Conservation (phyloP, 2,797 vertebrate species). For the Ceryle rudis region DNA sequence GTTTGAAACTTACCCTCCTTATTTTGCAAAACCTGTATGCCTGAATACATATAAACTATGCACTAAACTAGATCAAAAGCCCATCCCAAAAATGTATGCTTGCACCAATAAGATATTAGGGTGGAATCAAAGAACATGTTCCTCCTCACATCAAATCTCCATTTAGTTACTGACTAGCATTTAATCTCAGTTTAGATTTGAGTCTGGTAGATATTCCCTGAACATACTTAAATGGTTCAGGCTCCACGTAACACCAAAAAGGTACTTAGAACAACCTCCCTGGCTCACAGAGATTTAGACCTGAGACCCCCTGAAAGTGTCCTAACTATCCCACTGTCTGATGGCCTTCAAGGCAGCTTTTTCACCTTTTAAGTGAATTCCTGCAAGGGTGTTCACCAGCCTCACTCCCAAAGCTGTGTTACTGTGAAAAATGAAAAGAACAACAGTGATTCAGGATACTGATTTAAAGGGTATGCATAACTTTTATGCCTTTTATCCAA, state of each 20-base stretch:
- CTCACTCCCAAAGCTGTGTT: background rate
- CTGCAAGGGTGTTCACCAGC: background rate
- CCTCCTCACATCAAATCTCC: background rate
- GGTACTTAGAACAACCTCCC: background rate
- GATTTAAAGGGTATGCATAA: background rate
- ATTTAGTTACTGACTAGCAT: background rate
- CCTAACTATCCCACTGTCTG: background rate
- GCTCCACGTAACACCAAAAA: background rate
- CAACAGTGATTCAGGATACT: background rate
- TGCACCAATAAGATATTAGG: background rate
- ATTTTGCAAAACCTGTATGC: background rate
- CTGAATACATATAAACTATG: background rate
- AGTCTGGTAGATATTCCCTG: background rate
- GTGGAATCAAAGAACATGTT: background rate
- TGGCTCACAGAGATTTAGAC: background rate
- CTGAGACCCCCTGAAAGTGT: background rate
- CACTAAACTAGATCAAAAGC: background rate
- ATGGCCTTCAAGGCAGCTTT: background rate
- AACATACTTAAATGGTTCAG: background rate
- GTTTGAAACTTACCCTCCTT: background rate
- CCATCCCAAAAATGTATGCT: background rate
- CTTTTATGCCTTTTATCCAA: background rate
- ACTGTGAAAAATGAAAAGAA: background rate
- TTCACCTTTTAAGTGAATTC: background rate
- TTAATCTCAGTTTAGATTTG: background rate